Conservation (phyloP, 2,888 invertebrate genomes). For the Agrotis segetum region DNA sequence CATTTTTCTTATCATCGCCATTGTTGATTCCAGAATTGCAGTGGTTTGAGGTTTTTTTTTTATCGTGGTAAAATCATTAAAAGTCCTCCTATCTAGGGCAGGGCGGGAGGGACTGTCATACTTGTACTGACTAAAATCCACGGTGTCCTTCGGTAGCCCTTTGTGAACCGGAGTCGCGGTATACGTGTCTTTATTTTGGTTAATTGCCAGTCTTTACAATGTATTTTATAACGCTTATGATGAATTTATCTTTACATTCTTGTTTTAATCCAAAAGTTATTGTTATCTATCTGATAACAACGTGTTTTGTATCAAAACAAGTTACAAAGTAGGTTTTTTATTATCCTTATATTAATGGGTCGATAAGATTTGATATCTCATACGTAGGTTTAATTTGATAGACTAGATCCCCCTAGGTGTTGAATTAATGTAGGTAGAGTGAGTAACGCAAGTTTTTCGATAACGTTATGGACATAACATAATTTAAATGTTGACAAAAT, state of each 20-base stretch:
- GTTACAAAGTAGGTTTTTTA: background rate
- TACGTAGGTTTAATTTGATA: background rate
- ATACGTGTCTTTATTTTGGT: too few species aligned
- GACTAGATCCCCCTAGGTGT: slow-evolving; percentile 6
- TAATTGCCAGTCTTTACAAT: background rate
- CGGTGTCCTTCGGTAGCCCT: too few species aligned
- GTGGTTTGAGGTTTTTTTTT: too few species aligned
- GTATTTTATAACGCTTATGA: too few species aligned
- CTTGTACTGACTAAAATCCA: too few species aligned
- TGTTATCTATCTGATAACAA: background rate
- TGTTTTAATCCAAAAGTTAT: slow-evolving; percentile 1
- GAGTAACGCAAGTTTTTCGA: background rate
- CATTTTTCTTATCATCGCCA: too few species aligned
- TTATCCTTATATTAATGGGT: background rate
- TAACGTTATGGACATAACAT: background rate
- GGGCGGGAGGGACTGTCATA: too few species aligned
- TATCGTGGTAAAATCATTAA: too few species aligned
- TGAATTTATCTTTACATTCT: background rate
- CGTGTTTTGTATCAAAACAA: background rate
- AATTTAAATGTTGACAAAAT: too few species aligned
- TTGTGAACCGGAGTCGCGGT: too few species aligned
- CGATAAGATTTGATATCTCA: slow-evolving; percentile 27
- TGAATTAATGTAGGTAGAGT: slow-evolving; percentile 4
- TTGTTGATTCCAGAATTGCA: too few species aligned
- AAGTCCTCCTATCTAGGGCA: too few species aligned